Conservation (phyloP, 2,888 invertebrate species). For the Cetonia aurata region DNA sequence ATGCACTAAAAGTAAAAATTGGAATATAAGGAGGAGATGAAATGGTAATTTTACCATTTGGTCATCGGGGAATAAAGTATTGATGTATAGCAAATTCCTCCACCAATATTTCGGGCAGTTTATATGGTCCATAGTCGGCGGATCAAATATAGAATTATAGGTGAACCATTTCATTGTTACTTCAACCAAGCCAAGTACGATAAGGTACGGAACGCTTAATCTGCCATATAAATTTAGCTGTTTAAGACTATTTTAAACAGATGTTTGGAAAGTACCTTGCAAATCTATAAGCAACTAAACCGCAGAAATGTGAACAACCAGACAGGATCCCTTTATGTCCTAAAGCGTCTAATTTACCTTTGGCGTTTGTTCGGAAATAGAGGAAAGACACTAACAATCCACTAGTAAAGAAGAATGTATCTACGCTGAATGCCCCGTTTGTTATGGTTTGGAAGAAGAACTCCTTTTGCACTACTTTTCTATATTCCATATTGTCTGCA, state of each 20-base stretch:
- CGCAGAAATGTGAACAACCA: conserved; percentile 79
- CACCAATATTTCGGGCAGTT: conserved; percentile 91
- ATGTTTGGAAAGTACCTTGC: conserved; percentile 72
- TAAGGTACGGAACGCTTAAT: conserved; percentile 85
- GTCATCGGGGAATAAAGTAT: conserved; percentile 85
- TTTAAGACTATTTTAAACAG: background rate
- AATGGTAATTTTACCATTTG: conserved; percentile 77
- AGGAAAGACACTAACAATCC: conserved; percentile 88
- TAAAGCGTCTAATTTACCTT: conserved; percentile 77
- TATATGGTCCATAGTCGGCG: conserved; percentile 83
- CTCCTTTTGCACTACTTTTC: conserved; percentile 79
- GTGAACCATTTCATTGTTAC: conserved; percentile 90
- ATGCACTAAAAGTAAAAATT: conserved; percentile 76
- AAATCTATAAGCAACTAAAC: conserved; percentile 82
- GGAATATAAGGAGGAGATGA: background rate
- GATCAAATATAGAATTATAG: conserved; percentile 85
- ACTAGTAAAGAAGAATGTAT: conserved; percentile 85
- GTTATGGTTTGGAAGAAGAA: conserved; percentile 85
- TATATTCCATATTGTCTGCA: conserved; percentile 80
- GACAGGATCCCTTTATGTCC: conserved; percentile 74
- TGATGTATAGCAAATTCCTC: conserved; percentile 88
- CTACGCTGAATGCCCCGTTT: conserved; percentile 85
- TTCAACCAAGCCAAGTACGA: conserved; percentile 85
- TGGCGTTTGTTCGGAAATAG: conserved; percentile 84
- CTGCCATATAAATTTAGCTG: conserved; percentile 64